A percentile compares a stretch with the other conserved stretches of the same genome.
Conservation (phyloP, 2,888 invertebrate genomes). For the Polyommatus iphigenia region DNA sequence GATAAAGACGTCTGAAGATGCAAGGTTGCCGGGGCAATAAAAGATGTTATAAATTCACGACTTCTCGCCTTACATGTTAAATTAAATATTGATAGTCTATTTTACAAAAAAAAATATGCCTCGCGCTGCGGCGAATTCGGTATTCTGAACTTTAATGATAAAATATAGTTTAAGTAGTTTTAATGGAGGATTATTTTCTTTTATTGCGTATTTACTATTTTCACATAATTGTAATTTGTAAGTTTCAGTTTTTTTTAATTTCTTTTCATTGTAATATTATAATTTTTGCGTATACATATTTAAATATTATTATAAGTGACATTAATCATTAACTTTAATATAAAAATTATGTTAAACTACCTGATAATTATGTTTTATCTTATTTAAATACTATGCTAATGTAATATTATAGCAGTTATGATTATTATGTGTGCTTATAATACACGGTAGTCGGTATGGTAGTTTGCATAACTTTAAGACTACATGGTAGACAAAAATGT, state of each 20-base stretch:
- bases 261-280: no score
- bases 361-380: background rate
- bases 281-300: no score
- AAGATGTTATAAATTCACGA: background rate
- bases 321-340: background rate
- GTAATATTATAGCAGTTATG: background rate
- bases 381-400: background rate
- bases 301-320: no score
- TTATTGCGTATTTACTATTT: no score
- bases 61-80: background rate
- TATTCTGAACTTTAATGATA: no score
- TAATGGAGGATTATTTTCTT: no score
- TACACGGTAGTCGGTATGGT: background rate
- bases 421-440: background rate
- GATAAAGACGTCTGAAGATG: conserved; percentile 2
- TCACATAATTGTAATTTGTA: no score
- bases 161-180: no score
- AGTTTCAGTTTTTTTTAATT: no score
- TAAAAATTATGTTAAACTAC: background rate
- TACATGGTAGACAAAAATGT: no score
- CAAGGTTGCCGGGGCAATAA: background rate
- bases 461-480: background rate
- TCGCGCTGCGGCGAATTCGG: no score
- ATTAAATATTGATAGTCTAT: background rate
- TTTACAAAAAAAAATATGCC: background rate